Base-by-base conservation (phyloP, 2,797 vertebrate genomes). In the Morelia viridis region DNA sequence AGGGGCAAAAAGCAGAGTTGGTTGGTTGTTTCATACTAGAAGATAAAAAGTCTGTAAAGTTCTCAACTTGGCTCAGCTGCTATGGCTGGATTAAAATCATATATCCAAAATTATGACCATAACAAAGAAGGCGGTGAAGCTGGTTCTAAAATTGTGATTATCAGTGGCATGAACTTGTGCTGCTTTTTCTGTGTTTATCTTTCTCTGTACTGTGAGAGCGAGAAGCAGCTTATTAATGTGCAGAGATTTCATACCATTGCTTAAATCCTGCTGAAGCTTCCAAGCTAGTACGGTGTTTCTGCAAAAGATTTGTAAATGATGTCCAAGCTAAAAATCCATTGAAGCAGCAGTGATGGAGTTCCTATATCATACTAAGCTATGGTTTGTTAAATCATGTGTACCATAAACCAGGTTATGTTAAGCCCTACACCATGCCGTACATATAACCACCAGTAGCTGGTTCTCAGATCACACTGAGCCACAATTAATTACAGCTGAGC, bases 121-220 rank as follows among this genome's bases (percentile, higher is more conserved):
- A 65, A 85, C 89, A 64, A 93, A 93, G 71, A 84, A 93, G 83
- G 64, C 26, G 87, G 85, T 61, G 87, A 89, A 56, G 57, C 65
- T 28, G 4, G 71, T 85, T 89, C 90, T 64, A 85, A 88, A 91
- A 64, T 58, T 90, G 19, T 9, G 56, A 68, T 93, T 89, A 3
- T 85, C 92, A 35, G 5, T 86, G 90, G 91, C 91, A 93, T 71
- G 85, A 46, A 68, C 6, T 80, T 46, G 0, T 56, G 26, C 24
- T 13, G 61, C 60, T 89, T 46, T 56, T 57, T 84, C 71, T 24
- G n/a, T 28, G 46, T 92, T 95, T 83, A 57, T 65, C 71, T 91
- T 91, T 91, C 62, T 86, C 53, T 86, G 84, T 71, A 50, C 53
- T 46, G 6, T 46, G 58, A 68, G 62, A 31, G 11, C 35, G 0